Percentiles rank a stretch among this genome's conserved stretches.
phyloP scores from a whole-genome alignment of 2,888 invertebrate species.

The Chironomus riparius region DNA sequence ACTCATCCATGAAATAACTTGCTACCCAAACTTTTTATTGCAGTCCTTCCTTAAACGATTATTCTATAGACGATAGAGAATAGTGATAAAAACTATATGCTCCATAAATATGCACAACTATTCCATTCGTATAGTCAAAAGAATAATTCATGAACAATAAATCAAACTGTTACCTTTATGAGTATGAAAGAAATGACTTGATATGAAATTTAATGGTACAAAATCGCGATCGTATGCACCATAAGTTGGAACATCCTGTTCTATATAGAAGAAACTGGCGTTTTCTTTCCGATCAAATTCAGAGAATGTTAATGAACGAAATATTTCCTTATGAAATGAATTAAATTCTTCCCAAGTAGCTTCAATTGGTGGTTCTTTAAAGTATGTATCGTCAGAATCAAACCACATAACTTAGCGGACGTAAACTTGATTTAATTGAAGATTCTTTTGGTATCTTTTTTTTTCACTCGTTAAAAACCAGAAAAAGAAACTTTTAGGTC shows the following conservation, averaged over 20 bases:
- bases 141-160: not conserved
- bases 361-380: conserved; percentile 40
- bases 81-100: not conserved
- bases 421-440: not conserved
- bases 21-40: no score
- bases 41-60: not conserved
- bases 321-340: conserved; percentile 40
- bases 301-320: conserved; percentile 42
- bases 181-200: conserved; percentile 42
- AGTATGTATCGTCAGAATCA: conserved; percentile 34
- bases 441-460: not conserved
- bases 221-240: conserved; percentile 40
- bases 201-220: conserved; percentile 41
- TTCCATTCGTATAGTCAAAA: not conserved
- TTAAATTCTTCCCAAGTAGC: conserved; percentile 46
- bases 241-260: conserved; percentile 39
- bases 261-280: conserved; percentile 38
- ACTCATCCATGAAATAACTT: no score
- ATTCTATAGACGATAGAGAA: not conserved
- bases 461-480: not conserved
- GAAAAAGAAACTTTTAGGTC: no score
- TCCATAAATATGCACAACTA: not conserved
- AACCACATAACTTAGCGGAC: conserved; percentile 37
- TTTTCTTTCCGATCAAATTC: conserved; percentile 43
- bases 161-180: conserved; percentile 41